These are phyloP conservation scores for Ammodytes dubius DNA, from an alignment of 2,113 vertebrate species.

Conservation along the genomic window DNA sequence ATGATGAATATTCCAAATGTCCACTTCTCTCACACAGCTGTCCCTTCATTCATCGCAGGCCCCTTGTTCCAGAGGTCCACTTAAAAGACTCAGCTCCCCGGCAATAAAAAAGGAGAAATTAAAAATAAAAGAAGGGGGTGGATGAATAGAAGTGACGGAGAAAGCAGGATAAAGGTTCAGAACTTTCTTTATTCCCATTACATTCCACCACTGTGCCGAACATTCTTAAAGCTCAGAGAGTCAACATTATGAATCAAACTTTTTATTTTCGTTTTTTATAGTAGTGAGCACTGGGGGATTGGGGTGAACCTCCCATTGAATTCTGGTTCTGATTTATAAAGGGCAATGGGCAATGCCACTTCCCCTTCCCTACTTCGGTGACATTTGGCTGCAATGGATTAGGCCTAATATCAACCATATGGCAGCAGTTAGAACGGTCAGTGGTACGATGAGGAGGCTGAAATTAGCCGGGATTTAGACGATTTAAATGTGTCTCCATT, in stretches of 20 bases:
- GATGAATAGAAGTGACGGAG: slow-evolving; percentile 65
- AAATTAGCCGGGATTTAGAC: slow-evolving; percentile 79
- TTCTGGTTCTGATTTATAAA: slow-evolving; percentile 65
- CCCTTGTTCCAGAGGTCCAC: slow-evolving; percentile 72
- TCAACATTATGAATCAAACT: slow-evolving; percentile 27
- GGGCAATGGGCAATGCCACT: slow-evolving; percentile 76
- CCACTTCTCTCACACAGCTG: slow-evolving; percentile 79
- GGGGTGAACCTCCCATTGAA: slow-evolving; percentile 65
- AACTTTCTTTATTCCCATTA: slow-evolving; percentile 75
- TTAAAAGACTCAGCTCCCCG: slow-evolving; percentile 72
- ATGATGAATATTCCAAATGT: slow-evolving; percentile 84
- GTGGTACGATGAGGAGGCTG: slow-evolving; percentile 61
- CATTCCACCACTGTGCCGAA: slow-evolving; percentile 63
- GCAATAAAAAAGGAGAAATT: slow-evolving; percentile 81
- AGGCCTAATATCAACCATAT: slow-evolving; percentile 84
- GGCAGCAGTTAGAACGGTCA: slow-evolving; percentile 73
- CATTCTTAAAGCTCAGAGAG: slow-evolving; percentile 53
- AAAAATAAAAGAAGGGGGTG: slow-evolving; percentile 75
- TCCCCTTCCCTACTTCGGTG: slow-evolving; percentile 73
- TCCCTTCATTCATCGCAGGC: slow-evolving; percentile 74
- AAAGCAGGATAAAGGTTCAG: slow-evolving; percentile 73
- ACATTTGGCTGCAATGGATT: slow-evolving; percentile 76
- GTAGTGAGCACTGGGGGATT: slow-evolving; percentile 5
- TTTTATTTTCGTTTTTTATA: slow-evolving; percentile 2
- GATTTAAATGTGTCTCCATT: slow-evolving; percentile 76